Evolutionary conservation across 2,797 vertebrate species (phyloP), one percentile per base, ranked within the genome.

Genomic region (Orientallactaga sibirica): DNA sequence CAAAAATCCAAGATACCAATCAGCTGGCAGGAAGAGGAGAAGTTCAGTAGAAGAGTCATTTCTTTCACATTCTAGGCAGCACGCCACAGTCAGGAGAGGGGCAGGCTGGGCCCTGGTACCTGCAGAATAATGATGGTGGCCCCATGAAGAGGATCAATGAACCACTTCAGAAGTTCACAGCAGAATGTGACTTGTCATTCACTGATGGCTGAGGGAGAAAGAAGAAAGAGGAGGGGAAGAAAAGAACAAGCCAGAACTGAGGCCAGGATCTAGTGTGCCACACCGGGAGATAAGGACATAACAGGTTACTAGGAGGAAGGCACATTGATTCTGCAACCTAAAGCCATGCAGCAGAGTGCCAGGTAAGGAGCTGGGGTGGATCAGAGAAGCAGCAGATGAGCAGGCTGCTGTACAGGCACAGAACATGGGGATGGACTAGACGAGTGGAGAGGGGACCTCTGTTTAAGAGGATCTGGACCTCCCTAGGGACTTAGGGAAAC

Each of bases 371-470:
- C 37, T 90, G 2, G 7, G 62, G 66, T 25, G 33, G 9, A 67
- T n/a, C 48, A 11, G 16, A 91, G 37, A 33, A 62, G 75, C 22
- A 9, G 24, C 12, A 3, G 61, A 19, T 4, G 15, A 12, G 5
- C 0, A 88, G 77, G 77, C 3, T n/a, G 61, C 67, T 7, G 18
- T 18, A 12, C 18, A 61, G 29, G 27, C 0, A 0, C 18, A 5
- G 5, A 20, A 12, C 0, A 2, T 16, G 24, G 8, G 37, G 5
- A 62, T 0, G 33, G 67, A 29, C 14, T 0, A 1, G 67, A 5
- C 29, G 67, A 67, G 5, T 16, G 20, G 70, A 43, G 2, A 19
- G 55, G 73, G 0, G 0, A 9, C 0, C 20, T 27, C 84, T 9
- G 8, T 10, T 6, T 0, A 37, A 43, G 73, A 78, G 18, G 68